Percentiles rank a stretch among this genome's conserved stretches.
Evolutionary conservation across 2,113 vertebrate genomes (phyloP).

Genomic region (Chloropsis cyanopogon): DNA sequence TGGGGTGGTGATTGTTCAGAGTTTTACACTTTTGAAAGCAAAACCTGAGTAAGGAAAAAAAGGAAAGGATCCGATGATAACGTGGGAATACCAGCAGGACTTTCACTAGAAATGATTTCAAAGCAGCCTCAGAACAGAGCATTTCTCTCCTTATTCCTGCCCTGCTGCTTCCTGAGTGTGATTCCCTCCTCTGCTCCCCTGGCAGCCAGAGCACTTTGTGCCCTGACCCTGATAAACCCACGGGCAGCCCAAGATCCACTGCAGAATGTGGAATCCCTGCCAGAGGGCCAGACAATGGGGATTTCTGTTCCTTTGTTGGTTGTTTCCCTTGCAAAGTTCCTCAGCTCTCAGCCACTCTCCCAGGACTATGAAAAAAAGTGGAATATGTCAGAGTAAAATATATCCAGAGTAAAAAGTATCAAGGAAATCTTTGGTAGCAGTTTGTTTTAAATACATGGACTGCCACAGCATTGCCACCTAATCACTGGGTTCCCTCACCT

Average conservation of each 20-base stretch:
- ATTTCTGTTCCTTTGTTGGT: neutral
- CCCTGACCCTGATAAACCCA: constrained; percentile 8
- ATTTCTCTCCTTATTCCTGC: neutral
- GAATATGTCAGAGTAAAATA: neutral
- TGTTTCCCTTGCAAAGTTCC: neutral
- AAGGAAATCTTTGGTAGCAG: neutral
- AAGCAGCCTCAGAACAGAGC: neutral
- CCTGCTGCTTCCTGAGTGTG: neutral
- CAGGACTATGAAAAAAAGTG: neutral
- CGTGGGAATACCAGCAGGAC: neutral
- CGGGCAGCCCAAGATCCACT: neutral
- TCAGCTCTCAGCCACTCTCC: neutral
- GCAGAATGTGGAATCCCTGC: neutral
- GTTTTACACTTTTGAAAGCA: neutral
- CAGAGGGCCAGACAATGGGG: neutral
- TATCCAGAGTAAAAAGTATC: neutral
- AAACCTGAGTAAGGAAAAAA: neutral
- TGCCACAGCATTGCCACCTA: neutral
- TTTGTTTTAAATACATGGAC: neutral
- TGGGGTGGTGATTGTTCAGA: neutral
- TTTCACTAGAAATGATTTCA: neutral
- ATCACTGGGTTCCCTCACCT: neutral
- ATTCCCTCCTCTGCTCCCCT: neutral
- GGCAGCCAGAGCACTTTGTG: neutral
- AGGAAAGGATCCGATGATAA: neutral